A percentile compares a stretch with the other conserved stretches of the same genome.
phyloP scores from a whole-genome alignment of 2,888 invertebrate genomes.

The Rhyacophila evoluta region DNA sequence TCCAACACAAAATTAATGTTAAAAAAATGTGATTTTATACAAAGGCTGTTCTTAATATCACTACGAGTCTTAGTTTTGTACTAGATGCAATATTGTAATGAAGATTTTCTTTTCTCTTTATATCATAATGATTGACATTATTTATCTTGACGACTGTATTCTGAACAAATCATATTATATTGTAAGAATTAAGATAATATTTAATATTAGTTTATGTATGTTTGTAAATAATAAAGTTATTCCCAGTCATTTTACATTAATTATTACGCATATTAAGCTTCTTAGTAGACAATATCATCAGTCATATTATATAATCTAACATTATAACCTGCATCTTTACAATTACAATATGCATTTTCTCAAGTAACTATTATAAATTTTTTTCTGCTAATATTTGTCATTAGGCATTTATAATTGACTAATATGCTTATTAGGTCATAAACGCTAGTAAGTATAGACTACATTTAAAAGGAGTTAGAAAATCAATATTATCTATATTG shows the following conservation, averaged over 20 bases:
- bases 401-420: neutral
- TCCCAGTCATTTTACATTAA: neutral
- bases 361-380: no score
- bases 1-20: neutral
- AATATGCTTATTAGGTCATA: neutral
- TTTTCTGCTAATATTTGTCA: neutral
- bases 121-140: neutral
- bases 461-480: no score
- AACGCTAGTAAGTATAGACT: no score
- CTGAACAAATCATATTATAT: constrained; percentile 8
- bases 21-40: constrained; percentile 17
- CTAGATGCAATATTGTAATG: constrained; percentile 15
- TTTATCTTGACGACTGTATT: constrained; percentile 20
- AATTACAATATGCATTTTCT: no score
- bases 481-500: no score
- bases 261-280: neutral
- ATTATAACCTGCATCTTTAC: neutral
- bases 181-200: neutral
- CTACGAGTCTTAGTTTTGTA: constrained; percentile 14
- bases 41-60: constrained; percentile 19
- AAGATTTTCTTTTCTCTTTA: neutral
- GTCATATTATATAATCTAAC: neutral
- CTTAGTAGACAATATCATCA: neutral
- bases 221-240: neutral
- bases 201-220: neutral